Evolutionary conservation across 2,113 vertebrate species (phyloP), one percentile per base, ranked within the genome.

Genomic region (Grallaria varia): DNA sequence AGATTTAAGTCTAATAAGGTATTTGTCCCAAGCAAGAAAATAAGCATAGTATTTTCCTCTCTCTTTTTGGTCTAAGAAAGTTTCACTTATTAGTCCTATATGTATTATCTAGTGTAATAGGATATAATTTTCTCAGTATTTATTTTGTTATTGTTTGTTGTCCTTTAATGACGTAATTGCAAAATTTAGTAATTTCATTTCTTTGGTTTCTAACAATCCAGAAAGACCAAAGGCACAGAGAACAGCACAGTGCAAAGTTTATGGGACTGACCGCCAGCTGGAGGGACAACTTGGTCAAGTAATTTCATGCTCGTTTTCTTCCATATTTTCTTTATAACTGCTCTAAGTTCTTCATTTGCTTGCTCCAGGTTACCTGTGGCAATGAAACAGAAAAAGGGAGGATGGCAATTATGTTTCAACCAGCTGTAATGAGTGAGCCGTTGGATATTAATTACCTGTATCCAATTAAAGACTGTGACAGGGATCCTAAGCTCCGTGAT

Each of bases 301-400:
- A 99, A 98, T 77, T 99, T 99, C 99, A 99, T 99, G 97, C 99
- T 99, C 2, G 99, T 99, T 97, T 99, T 98, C 97, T 99, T 99
- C 99, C 99, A 99, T 92, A 99, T 99, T 97, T 99, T 99, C 98
- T 99, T 99, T 91, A 99, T 99, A 88, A 99, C 99, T 6, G 99
- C 99, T 93, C 99, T 98, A 64, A 99, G 99, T 93, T 99, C 99
- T 97, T 99, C 99, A 49, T 99, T 99, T 93, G 99, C 99, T 98
- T 99, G 99, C 90, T 99, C 99, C 68, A 99, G 98, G 96, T 99
- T 99, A 69, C 99, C 99, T 99, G 96, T 60, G 47, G 55, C 35
- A 90, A 88, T 2, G 16, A 79, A 72, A 93, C 10, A 79, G 27
- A 72, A 89, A 95, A 85, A 64, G 2, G 20, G 28, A 83, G 35